Evolutionary conservation across 2,888 invertebrate genomes (phyloP), one percentile per base, ranked within the genome.

Genomic region (Orthonychiurus folsomi): DNA sequence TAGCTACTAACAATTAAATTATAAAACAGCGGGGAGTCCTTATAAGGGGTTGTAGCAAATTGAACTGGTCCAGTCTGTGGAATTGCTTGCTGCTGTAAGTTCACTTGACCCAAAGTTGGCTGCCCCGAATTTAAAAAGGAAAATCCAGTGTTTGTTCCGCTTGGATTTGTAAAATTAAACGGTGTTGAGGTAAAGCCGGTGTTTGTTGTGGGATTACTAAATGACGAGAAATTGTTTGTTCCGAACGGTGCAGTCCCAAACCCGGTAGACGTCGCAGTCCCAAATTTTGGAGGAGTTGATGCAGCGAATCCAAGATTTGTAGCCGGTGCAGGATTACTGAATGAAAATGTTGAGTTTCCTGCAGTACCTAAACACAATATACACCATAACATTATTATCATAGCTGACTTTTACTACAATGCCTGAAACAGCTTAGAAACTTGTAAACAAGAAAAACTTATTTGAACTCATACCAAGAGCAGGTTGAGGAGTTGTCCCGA

Each of bases 21-120:
- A 73, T 87, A 87, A 76, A 90, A 86, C 1, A 94, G 83, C 0
- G 90, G 87, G 47, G 87, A 87, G 75, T 93, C 90, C 0, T 93
- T 93, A 75, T 90, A 94, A 0, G 93, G 93, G 0, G 88, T 83
- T 1, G 87, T 85, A 0, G 88, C 86, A 50, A 92, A 79, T 1
- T 69, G 62, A 27, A 18, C 52, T 2, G 66, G 63, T 3, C 53
- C 64, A 47, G 58, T 24, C 20, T 61, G 20, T 15, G 62, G 28
- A 18, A 27, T 37, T 18, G 24, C 12, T 12, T 18, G 25, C n/a
- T 55, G 50, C 25, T 53, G 56, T 15, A 21, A 54, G 48, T 57
- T 61, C 12, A 60, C 47, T 50, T 63, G 61, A 1, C 53, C 37
- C n/a, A 60, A 52, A 3, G 58, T 20, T 23, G 59, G 62, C 5